phyloP scores from a whole-genome alignment of 2,797 vertebrate species.

The Balearica regulorum region DNA sequence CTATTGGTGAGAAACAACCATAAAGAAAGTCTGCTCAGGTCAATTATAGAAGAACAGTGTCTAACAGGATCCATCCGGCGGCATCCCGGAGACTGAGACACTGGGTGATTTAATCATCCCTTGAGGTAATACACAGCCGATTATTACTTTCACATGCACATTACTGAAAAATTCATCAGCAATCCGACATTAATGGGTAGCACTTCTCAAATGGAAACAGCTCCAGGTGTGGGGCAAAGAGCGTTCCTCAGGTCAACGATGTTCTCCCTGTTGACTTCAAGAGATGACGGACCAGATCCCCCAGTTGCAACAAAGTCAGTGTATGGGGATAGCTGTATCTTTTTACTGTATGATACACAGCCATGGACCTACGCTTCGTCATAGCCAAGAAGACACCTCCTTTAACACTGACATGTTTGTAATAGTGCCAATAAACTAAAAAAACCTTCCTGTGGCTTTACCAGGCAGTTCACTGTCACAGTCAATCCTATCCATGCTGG shows the following conservation, averaged over 20 bases:
- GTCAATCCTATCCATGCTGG: background rate
- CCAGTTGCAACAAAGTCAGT: background rate
- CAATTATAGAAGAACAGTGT: background rate
- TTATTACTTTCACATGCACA: background rate
- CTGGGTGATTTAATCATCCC: background rate
- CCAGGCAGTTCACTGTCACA: background rate
- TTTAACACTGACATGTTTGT: background rate
- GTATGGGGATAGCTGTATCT: background rate
- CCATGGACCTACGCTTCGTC: background rate
- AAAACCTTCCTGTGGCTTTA: background rate
- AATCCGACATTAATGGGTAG: background rate
- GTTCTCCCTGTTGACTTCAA: background rate
- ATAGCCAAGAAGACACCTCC: background rate
- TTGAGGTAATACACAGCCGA: background rate
- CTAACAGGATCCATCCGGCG: background rate
- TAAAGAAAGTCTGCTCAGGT: background rate
- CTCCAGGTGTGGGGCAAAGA: background rate
- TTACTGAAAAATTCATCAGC: background rate
- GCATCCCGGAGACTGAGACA: background rate
- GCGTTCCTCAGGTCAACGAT: fast-evolving
- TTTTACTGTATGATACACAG: background rate
- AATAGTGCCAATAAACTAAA: background rate
- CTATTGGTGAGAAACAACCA: background rate
- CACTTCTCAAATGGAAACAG: background rate
- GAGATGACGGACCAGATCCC: background rate